Conservation (phyloP, 2,113 vertebrate species). For the Chaetura pelagica region DNA sequence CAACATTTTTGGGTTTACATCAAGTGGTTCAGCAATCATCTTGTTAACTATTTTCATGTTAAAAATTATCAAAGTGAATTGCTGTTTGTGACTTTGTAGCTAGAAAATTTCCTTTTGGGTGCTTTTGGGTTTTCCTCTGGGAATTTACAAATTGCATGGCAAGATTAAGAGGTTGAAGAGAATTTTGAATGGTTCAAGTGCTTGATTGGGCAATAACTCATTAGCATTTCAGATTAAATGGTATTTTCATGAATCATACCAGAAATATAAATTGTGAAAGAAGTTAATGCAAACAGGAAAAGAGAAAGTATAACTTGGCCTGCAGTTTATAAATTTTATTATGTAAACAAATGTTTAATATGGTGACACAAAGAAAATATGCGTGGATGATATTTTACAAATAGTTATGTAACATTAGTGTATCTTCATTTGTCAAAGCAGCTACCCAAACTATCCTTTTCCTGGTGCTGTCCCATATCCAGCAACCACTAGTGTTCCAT, state of each 20-base stretch:
- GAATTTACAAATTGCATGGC: neutral
- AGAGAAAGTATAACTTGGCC: neutral
- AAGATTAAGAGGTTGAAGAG: neutral
- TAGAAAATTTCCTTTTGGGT: neutral
- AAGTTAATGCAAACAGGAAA: neutral
- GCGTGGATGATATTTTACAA: neutral
- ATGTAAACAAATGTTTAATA: neutral
- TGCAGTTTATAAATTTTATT: neutral
- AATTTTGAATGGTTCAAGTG: neutral
- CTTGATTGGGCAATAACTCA: neutral
- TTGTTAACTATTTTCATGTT: neutral
- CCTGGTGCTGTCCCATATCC: slow-evolving; percentile 87
- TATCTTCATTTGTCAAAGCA: slow-evolving; percentile 74
- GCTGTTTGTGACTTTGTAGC: neutral
- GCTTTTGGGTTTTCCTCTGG: accelerated
- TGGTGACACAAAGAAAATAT: neutral
- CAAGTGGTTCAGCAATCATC: neutral
- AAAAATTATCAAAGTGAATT: neutral
- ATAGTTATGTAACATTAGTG: neutral
- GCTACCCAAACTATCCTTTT: slow-evolving; percentile 89
- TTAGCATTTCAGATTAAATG: neutral
- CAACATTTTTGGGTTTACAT: neutral
- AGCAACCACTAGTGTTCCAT: slow-evolving; percentile 84
- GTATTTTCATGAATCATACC: neutral
- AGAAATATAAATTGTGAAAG: neutral